phyloP scores from a whole-genome alignment of 2,113 vertebrate genomes.

The Girardinichthys multiradiatus region DNA sequence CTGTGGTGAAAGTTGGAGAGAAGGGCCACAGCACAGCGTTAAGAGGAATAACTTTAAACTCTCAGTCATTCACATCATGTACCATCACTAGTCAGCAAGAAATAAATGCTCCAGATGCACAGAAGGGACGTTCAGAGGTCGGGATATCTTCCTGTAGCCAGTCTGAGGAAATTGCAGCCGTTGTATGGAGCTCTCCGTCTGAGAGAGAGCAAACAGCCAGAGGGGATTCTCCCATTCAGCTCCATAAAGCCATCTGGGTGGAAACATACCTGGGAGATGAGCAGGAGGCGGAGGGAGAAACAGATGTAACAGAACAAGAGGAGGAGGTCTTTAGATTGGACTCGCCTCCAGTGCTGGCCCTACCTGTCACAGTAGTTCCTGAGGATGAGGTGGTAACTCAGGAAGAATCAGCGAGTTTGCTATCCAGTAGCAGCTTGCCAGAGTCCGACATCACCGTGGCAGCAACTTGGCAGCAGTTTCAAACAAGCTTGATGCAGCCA shows the following conservation, averaged over 20 bases:
- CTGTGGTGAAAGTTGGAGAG: slow-evolving; percentile 48
- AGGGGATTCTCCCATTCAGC: slow-evolving; percentile 52
- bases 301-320: slow-evolving; percentile 27
- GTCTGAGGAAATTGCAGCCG: slow-evolving; percentile 5
- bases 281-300: slow-evolving; percentile 50
- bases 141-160: slow-evolving; percentile 17
- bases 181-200: background rate
- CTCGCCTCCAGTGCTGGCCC: slow-evolving; percentile 62
- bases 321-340: slow-evolving; percentile 63
- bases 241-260: slow-evolving; percentile 77
- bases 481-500: slow-evolving; percentile 19
- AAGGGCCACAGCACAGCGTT: slow-evolving; percentile 50
- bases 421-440: slow-evolving; percentile 46
- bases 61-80: slow-evolving; percentile 41
- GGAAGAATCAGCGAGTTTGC: slow-evolving; percentile 2
- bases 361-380: slow-evolving; percentile 68
- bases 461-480: slow-evolving; percentile 33
- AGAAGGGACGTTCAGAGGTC: slow-evolving; percentile 20
- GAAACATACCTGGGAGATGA: slow-evolving; percentile 77
- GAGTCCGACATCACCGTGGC: slow-evolving; percentile 30
- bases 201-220: slow-evolving; percentile 28
- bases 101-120: slow-evolving; percentile 1
- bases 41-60: slow-evolving; percentile 61
- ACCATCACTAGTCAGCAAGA: slow-evolving; percentile 8
- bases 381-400: slow-evolving; percentile 44